Percentiles rank a stretch among this genome's conserved stretches.
phyloP scores from a whole-genome alignment of 2,888 invertebrate genomes.

The Schizaphis graminum region DNA sequence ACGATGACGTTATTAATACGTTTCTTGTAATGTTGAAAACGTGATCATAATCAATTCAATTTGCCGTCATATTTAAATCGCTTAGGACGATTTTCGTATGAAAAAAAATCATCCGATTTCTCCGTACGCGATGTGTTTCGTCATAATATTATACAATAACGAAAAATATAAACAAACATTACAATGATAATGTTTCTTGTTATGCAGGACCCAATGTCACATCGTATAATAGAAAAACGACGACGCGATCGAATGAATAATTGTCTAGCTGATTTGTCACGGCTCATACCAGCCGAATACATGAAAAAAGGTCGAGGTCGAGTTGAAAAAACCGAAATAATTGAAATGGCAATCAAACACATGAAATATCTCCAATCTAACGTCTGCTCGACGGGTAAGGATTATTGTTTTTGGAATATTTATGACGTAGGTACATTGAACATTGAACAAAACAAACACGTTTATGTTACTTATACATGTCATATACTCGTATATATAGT shows the following conservation, averaged over 20 bases:
- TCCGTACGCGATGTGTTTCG: not conserved
- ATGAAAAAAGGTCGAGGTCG: constrained; percentile 94
- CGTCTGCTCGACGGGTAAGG: constrained; percentile 23
- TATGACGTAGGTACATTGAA: not conserved
- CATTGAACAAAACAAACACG: not conserved
- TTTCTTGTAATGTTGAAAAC: constrained; percentile 48
- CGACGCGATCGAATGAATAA: constrained; percentile 97
- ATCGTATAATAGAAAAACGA: constrained; percentile 95
- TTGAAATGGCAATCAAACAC: constrained; percentile 97
- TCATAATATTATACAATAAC: not conserved
- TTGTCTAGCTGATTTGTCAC: constrained; percentile 92
- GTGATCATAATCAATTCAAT: constrained; percentile 57
- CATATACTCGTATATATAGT: not conserved
- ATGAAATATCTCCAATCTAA: constrained; percentile 84
- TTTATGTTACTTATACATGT: not conserved
- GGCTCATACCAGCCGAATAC: constrained; percentile 92
- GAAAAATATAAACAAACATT: not conserved
- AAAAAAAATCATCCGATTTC: not conserved
- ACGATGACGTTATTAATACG: constrained; percentile 32
- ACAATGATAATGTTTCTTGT: constrained; percentile 42
- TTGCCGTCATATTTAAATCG: constrained; percentile 40
- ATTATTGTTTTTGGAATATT: not conserved
- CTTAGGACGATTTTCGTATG: not conserved
- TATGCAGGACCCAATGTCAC: constrained; percentile 96
- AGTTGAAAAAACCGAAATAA: constrained; percentile 97